A percentile compares a stretch with the other conserved stretches of the same genome.
These are phyloP conservation scores for Aplysia californica DNA, from an alignment of 1,140 invertebrate genomes.

Conservation along the genomic window DNA sequence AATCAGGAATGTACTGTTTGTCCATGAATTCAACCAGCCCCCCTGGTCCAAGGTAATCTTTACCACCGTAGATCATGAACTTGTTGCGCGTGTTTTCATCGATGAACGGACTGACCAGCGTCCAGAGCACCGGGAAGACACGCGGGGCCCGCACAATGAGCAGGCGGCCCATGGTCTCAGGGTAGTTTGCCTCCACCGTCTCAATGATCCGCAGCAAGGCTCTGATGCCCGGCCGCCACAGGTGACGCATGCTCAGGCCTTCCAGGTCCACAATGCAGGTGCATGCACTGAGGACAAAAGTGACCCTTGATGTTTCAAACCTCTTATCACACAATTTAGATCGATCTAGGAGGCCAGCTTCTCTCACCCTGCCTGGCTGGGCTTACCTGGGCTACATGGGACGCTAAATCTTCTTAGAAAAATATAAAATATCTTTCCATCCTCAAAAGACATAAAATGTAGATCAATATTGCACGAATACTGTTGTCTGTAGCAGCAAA, in stretches of 20 bases:
- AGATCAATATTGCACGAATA: too few relatives aligned
- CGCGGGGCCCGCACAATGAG: slow-evolving; percentile 69
- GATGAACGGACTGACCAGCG: slow-evolving; percentile 95
- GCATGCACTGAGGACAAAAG: slow-evolving; percentile 76
- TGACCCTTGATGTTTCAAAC: background rate
- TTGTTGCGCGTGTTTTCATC: slow-evolving; percentile 95
- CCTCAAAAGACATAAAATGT: too few relatives aligned
- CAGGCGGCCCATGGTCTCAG: slow-evolving; percentile 87
- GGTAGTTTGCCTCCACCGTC: slow-evolving; percentile 95
- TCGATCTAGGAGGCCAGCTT: too few relatives aligned
- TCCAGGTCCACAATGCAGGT: slow-evolving; percentile 92
- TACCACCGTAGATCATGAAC: slow-evolving; percentile 92
- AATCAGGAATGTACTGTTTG: slow-evolving; percentile 89
- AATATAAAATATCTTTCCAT: too few relatives aligned
- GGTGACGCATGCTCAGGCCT: slow-evolving; percentile 93
- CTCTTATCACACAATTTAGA: background rate
- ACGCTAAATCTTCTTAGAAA: too few relatives aligned
- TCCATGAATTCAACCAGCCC: slow-evolving; percentile 89
- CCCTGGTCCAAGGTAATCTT: slow-evolving; percentile 82
- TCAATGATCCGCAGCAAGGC: slow-evolving; percentile 93
- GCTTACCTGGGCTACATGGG: too few relatives aligned
- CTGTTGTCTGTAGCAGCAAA: too few relatives aligned
- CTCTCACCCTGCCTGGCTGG: too few relatives aligned
- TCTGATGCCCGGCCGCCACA: slow-evolving; percentile 93
- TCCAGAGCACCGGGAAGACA: slow-evolving; percentile 98